These are phyloP conservation scores for Urosaurus nigricauda DNA, from an alignment of 2,797 vertebrate genomes.

Conservation along the genomic window DNA sequence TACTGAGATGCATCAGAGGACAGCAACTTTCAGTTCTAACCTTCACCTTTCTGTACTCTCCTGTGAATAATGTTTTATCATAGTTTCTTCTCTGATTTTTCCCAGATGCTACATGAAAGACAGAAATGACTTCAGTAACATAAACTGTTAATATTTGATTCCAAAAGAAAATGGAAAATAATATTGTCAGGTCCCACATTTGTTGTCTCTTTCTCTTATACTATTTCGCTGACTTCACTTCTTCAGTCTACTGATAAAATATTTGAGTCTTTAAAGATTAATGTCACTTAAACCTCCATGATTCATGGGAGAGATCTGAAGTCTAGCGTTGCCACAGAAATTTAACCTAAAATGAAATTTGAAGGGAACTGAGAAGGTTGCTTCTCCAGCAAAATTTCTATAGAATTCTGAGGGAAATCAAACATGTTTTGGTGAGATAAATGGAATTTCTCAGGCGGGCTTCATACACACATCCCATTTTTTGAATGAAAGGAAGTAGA, in stretches of 20 bases:
- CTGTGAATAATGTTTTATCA: constrained; percentile 2
- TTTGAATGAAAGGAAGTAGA: not conserved
- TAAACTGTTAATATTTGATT: not conserved
- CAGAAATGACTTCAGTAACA: not conserved
- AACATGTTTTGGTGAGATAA: too few species aligned
- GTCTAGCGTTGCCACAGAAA: not conserved
- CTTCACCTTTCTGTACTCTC: not conserved
- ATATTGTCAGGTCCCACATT: not conserved
- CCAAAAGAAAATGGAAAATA: not conserved
- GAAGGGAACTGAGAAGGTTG: not conserved
- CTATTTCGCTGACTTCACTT: not conserved
- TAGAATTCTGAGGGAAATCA: not conserved
- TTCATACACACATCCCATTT: not conserved
- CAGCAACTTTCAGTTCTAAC: not conserved
- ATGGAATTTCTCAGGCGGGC: too few species aligned
- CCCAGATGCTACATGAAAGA: constrained; percentile 18
- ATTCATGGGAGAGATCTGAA: not conserved
- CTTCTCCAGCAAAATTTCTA: not conserved
- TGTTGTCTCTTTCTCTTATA: not conserved
- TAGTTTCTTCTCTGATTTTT: constrained; percentile 2
- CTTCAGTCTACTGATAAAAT: not conserved
- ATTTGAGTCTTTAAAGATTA: not conserved
- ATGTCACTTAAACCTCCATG: not conserved
- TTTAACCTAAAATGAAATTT: not conserved
- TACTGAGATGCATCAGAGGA: not conserved